A percentile compares a stretch with the other conserved stretches of the same genome.
Evolutionary conservation across 2,888 invertebrate species (phyloP).

Genomic region (Cryptophagus acutangulus): DNA sequence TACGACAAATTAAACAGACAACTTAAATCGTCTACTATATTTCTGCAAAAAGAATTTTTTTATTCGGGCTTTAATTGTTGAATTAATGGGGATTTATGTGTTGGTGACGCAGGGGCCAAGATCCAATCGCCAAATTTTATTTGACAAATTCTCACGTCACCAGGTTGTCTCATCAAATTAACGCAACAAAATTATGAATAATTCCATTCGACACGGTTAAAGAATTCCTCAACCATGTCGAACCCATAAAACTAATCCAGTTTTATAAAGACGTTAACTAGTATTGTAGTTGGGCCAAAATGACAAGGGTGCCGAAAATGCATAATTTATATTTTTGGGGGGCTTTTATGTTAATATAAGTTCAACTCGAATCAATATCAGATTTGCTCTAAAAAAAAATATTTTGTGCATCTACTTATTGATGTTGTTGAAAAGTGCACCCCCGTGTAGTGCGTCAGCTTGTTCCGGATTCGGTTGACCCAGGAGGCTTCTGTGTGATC

Average conservation of each 20-base stretch:
- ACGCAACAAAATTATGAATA: slow-evolving; percentile 26
- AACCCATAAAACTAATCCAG: slow-evolving; percentile 7
- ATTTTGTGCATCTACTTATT: slow-evolving; percentile 30
- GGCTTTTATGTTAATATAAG: no score
- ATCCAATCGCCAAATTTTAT: no score
- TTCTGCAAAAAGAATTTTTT: no score
- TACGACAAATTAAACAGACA: no score
- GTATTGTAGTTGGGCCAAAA: slow-evolving; percentile 33
- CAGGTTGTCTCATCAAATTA: slow-evolving; percentile 25
- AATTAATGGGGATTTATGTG: no score
- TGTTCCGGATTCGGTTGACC: slow-evolving; percentile 43
- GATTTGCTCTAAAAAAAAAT: slow-evolving; percentile 20
- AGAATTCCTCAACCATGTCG: slow-evolving; percentile 31
- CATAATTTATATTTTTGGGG: slow-evolving; percentile 23
- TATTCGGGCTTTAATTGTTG: no score
- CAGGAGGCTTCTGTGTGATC: slow-evolving; percentile 37
- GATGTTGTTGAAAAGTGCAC: slow-evolving; percentile 33
- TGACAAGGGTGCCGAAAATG: slow-evolving; percentile 30
- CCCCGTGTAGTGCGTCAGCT: slow-evolving; percentile 30
- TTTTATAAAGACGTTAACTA: slow-evolving; percentile 31
- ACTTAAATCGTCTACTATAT: no score
- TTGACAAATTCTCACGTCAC: slow-evolving; percentile 30
- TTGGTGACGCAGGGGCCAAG: no score
- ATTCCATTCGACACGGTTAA: slow-evolving; percentile 32
- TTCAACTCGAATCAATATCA: no score